A percentile compares a stretch with the other conserved stretches of the same genome.
Evolutionary conservation across 2,888 invertebrate genomes (phyloP).

Genomic region (Conistra vaccinii): DNA sequence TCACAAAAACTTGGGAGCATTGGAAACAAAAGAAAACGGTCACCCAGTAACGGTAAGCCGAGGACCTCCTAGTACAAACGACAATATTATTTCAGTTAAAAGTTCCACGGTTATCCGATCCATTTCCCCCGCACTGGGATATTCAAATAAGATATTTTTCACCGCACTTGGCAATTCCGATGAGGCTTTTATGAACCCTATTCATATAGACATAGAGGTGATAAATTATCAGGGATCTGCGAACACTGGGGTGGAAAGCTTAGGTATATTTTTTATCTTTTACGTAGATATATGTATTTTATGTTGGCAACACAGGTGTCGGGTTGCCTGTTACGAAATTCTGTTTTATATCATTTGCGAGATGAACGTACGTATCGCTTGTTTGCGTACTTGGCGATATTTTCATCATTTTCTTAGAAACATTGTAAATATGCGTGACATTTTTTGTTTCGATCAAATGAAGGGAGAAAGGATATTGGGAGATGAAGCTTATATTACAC

Average conservation of each 20-base stretch:
- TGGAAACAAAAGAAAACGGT: constrained; percentile 61
- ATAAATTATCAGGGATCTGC: constrained; percentile 70
- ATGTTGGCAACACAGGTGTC: constrained; percentile 69
- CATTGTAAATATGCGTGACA: constrained; percentile 45
- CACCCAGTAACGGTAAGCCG: constrained; percentile 60
- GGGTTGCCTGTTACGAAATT: constrained; percentile 65
- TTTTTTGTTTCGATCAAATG: constrained; percentile 50
- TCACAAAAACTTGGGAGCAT: constrained; percentile 34
- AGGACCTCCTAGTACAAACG: constrained; percentile 75
- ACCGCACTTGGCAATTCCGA: constrained; percentile 73
- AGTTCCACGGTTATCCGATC: constrained; percentile 83
- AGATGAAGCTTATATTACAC: constrained; percentile 42
- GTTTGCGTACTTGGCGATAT: constrained; percentile 52
- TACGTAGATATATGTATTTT: constrained; percentile 65
- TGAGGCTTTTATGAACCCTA: constrained; percentile 76
- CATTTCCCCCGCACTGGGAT: constrained; percentile 78
- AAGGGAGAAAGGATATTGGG: constrained; percentile 12
- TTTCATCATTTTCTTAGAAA: constrained; percentile 52
- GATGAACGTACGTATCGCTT: constrained; percentile 63
- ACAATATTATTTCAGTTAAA: constrained; percentile 87
- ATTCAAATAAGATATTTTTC: constrained; percentile 84
- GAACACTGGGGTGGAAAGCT: constrained; percentile 64
- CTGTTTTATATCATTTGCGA: constrained; percentile 63
- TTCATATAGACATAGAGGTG: constrained; percentile 72
- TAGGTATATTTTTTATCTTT: constrained; percentile 71